Evolutionary conservation across 2,113 vertebrate genomes (phyloP).

Genomic region (Barbus barbus): DNA sequence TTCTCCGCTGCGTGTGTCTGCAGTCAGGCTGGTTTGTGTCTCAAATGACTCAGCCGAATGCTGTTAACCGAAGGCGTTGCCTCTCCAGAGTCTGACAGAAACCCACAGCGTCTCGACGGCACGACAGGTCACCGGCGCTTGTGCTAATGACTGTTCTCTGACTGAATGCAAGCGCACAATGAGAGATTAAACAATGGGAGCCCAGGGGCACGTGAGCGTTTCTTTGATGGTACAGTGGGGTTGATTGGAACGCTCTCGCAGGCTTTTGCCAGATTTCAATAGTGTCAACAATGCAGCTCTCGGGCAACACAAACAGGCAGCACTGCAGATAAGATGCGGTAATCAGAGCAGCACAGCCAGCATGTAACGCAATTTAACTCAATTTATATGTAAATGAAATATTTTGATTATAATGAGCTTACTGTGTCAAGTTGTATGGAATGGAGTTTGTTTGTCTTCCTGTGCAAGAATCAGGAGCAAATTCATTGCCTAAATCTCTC

Average conservation of each 20-base stretch:
- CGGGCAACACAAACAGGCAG: constrained; percentile 50
- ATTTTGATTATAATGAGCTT: constrained; percentile 72
- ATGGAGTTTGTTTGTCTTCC: constrained; percentile 60
- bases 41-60: no score
- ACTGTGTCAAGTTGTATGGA: constrained; percentile 65
- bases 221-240: constrained; percentile 32
- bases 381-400: constrained; percentile 78
- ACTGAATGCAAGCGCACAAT: constrained; percentile 19
- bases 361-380: constrained; percentile 67
- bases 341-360: constrained; percentile 62
- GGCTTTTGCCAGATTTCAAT: constrained; percentile 50
- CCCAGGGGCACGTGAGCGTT: neutral
- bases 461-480: constrained; percentile 47
- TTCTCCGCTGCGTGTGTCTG: no score
- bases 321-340: constrained; percentile 65
- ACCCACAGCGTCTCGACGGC: neutral
- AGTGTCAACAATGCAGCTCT: constrained; percentile 57
- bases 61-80: neutral
- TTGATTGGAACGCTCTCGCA: constrained; percentile 47
- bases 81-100: constrained; percentile 6
- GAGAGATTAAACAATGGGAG: neutral
- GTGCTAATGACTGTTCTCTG: neutral
- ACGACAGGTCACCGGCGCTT: neutral
- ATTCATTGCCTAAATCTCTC: constrained; percentile 55
- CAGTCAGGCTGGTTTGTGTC: no score